Base-by-base conservation (phyloP, 1,140 invertebrate genomes). In the Drosophila melanica region DNA sequence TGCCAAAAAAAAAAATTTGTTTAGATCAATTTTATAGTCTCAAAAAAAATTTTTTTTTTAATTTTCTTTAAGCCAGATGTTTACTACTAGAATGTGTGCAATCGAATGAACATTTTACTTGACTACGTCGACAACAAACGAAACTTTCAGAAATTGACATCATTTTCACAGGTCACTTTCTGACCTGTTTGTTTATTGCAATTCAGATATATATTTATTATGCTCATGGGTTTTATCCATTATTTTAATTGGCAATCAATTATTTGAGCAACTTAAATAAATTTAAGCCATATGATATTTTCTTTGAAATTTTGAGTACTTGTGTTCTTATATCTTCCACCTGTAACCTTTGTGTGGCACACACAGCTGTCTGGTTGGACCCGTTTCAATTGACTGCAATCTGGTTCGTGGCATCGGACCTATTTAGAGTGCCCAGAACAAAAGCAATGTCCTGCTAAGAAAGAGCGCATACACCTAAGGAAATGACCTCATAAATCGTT, bases 401-500 rank as follows among this genome's bases (percentile, higher is more conserved):
- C 51, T 14, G 18, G 51, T 54, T 35, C 14, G 10, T 33, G 48
- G n/a, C 48, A 51, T 14, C 9, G 30, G 14, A 14, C 27, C 16
- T 37, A 42, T 48, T 42, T n/a, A 47, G 14, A 45, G 20, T 18
- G 30, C 37, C 2, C 30, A 14, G 53, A 48, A 63, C 75, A 76
- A 79, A 78, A 54, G 63, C 33, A 53, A 63, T 65, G 35, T 57
- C 59, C 79, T 60, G 71, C 62, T 42, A 20, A 8, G 59, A 1
- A 64, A 45, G 39, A 68, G 47, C 11, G 12, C 20, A 47, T 30
- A 64, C 51, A 62, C 65, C 62, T 53, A 71, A 23, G 41, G 8
- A 68, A 69, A 79, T 89, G 84, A 89, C 84, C 79, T 89, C 79
- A 89, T 90, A 89, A 89, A 84, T 60, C 59, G 59, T 35, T 23